phyloP scores from a whole-genome alignment of 2,888 invertebrate genomes.

The Drosophila cracens region DNA sequence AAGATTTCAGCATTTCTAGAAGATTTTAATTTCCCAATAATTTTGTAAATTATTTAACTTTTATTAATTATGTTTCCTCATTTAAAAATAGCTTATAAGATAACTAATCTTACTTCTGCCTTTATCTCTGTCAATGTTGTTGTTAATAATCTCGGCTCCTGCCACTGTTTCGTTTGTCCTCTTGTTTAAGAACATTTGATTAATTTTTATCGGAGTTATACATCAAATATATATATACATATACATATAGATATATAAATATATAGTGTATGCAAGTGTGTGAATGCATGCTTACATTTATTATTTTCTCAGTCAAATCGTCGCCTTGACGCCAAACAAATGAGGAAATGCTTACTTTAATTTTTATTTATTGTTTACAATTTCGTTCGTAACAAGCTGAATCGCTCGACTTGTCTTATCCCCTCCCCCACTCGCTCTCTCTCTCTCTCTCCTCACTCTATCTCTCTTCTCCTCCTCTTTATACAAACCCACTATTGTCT shows the following conservation, averaged over 20 bases:
- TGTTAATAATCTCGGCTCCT: conserved; percentile 9
- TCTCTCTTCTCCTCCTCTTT: background rate
- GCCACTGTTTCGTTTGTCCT: conserved; percentile 1
- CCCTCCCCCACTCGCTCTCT: background rate
- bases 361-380: conserved; percentile 38
- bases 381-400: conserved; percentile 38
- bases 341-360: conserved; percentile 76
- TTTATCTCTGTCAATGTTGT: conserved; percentile 2
- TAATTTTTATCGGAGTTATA: conserved; percentile 27
- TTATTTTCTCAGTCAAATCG: conserved; percentile 49
- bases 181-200: conserved; percentile 28
- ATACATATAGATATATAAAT: background rate
- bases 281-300: background rate
- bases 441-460: background rate
- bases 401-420: conserved; percentile 22
- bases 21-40: background rate
- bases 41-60: background rate
- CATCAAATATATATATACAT: background rate
- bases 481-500: conserved; percentile 4
- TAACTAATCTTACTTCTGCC: background rate
- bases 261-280: background rate
- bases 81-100: background rate
- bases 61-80: background rate
- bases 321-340: conserved; percentile 52
- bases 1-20: conserved; percentile 1